Evolutionary conservation across 2,888 invertebrate species (phyloP).

Genomic region (Acheta domesticus): DNA sequence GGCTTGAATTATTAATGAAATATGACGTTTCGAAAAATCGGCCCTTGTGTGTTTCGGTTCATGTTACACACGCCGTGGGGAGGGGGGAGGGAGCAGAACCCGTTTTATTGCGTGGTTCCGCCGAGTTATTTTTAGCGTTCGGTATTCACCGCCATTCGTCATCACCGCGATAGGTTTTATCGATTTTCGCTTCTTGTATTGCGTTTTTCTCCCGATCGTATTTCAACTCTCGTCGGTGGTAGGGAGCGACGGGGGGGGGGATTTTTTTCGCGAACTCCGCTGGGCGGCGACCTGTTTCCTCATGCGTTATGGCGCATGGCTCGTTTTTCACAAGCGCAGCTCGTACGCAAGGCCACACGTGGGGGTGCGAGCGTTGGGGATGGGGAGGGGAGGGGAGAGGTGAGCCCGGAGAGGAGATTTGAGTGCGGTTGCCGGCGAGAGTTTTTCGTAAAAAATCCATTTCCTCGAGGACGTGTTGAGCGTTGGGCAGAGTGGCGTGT

Average conservation of each 20-base stretch:
- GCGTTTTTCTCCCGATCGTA: slow-evolving; percentile 2
- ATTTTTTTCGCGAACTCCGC: too few relatives aligned
- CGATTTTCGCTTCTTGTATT: slow-evolving; percentile 18
- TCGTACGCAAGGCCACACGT: background rate
- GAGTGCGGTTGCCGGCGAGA: background rate
- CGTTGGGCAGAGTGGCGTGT: slow-evolving; percentile 18
- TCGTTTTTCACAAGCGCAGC: background rate
- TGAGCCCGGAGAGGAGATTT: background rate
- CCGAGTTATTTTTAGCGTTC: background rate
- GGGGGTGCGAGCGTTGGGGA: background rate
- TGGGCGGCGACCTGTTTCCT: background rate
- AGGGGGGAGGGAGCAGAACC: too few relatives aligned
- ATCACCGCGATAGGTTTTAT: background rate
- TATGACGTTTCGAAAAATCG: background rate
- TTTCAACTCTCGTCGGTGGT: background rate
- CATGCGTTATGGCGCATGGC: slow-evolving; percentile 7
- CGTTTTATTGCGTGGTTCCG: background rate
- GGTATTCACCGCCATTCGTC: background rate
- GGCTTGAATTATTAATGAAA: background rate
- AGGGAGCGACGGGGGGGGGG: background rate
- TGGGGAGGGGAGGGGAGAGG: background rate
- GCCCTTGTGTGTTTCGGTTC: background rate
- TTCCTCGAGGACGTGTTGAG: slow-evolving; percentile 20
- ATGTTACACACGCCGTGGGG: background rate
- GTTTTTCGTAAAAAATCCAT: slow-evolving; percentile 18